Percentiles rank a stretch among this genome's conserved stretches.
phyloP scores from a whole-genome alignment of 2,888 invertebrate genomes.

The Leptinotarsa tumamoca region DNA sequence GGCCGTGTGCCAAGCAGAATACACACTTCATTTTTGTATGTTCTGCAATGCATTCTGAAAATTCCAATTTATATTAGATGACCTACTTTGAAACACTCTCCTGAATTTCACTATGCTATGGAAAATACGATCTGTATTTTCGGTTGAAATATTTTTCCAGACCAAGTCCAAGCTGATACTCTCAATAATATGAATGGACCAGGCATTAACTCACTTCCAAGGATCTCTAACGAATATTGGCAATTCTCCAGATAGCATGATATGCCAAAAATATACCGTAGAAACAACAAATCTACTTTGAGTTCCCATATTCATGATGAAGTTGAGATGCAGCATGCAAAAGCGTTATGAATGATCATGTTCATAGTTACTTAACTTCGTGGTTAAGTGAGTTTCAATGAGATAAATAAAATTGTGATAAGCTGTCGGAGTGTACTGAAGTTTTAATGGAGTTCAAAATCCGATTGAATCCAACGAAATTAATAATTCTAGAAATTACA shows the following conservation, averaged over 20 bases:
- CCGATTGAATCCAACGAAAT: not conserved
- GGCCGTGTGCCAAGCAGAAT: no score
- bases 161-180: not conserved
- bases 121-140: not conserved
- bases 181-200: not conserved
- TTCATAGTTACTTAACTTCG: not conserved
- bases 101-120: not conserved
- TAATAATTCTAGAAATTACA: no score
- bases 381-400: not conserved
- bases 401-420: not conserved
- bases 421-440: not conserved
- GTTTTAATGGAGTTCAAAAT: constrained; percentile 13
- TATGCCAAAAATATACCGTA: constrained; percentile 1
- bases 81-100: not conserved
- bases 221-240: not conserved
- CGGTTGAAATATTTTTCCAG: not conserved
- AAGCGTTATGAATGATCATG: not conserved
- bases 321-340: not conserved
- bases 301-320: not conserved
- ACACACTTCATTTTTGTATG: not conserved
- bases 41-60: not conserved
- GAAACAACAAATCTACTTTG: constrained; percentile 5
- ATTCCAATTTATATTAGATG: not conserved
- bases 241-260: not conserved
- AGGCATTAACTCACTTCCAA: not conserved